These are phyloP conservation scores for Sitta carolinensis DNA, from an alignment of 2,797 vertebrate genomes.

Conservation along the genomic window DNA sequence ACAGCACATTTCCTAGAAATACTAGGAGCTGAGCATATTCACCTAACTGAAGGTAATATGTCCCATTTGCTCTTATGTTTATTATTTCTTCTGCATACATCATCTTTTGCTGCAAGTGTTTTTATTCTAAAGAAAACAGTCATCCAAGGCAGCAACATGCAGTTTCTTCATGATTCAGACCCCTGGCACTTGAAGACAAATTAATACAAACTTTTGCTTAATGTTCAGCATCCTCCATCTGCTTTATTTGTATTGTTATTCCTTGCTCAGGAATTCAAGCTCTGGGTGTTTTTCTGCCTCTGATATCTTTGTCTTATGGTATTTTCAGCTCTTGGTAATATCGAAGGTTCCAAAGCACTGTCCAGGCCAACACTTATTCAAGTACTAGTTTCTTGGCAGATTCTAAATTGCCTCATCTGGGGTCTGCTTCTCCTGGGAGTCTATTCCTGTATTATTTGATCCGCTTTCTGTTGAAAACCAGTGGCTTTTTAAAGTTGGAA, in stretches of 20 bases:
- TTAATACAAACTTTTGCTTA: not conserved
- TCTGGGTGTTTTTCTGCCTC: not conserved
- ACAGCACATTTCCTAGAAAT: not conserved
- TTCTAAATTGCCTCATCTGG: not conserved
- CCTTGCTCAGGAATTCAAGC: not conserved
- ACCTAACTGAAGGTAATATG: not conserved
- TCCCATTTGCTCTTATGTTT: not conserved
- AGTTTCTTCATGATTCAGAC: not conserved
- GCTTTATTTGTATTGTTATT: not conserved
- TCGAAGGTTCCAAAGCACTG: not conserved
- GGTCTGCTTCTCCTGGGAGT: not conserved
- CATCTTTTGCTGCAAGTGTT: not conserved
- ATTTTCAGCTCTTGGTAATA: not conserved
- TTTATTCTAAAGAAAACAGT: not conserved
- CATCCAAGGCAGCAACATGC: not conserved
- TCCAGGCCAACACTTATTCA: not conserved
- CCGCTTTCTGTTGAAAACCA: not conserved
- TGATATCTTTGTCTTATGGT: not conserved
- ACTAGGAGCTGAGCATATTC: not conserved
- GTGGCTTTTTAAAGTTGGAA: not conserved
- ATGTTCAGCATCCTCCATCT: not conserved
- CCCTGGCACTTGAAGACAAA: not conserved
- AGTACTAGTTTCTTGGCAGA: not conserved
- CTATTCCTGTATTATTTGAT: not conserved
- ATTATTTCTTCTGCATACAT: not conserved